Percentiles rank a stretch among this genome's conserved stretches.
phyloP scores from a whole-genome alignment of 2,888 invertebrate species.

The Bombylius discolor region DNA sequence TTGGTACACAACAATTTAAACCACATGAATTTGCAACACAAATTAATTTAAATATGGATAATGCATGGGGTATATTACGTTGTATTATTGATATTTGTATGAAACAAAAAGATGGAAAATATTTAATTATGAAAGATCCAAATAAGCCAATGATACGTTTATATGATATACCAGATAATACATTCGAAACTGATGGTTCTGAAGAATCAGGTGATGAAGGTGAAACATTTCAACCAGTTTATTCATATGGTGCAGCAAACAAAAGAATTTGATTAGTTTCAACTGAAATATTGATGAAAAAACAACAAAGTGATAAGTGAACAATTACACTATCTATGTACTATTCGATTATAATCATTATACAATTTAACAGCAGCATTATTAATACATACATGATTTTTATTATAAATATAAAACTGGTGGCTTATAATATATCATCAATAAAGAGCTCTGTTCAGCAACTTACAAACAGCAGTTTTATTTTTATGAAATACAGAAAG shows the following conservation, averaged over 20 bases:
- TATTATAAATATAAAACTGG: too few species aligned
- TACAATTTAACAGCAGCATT: too few species aligned
- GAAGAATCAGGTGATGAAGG: slow-evolving; percentile 42
- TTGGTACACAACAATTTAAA: slow-evolving; percentile 96
- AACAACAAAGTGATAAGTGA: too few species aligned
- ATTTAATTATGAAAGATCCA: slow-evolving; percentile 97
- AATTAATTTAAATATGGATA: slow-evolving; percentile 98
- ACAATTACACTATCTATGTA: too few species aligned
- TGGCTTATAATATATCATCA: too few species aligned
- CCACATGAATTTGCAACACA: slow-evolving; percentile 97
- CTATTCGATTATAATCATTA: too few species aligned
- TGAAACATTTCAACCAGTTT: slow-evolving; percentile 35
- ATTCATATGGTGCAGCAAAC: slow-evolving; percentile 19
- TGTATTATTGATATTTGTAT: slow-evolving; percentile 95
- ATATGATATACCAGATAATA: slow-evolving; percentile 96
- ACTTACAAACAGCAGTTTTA: too few species aligned
- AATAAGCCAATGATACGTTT: slow-evolving; percentile 96
- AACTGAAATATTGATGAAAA: too few species aligned
- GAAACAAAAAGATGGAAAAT: slow-evolving; percentile 94
- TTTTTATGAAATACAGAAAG: too few species aligned
- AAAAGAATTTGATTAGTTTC: neutral
- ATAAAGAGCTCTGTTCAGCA: too few species aligned
- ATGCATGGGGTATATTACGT: slow-evolving; percentile 95
- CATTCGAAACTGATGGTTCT: slow-evolving; percentile 96
- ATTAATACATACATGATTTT: too few species aligned